Percentiles rank a stretch among this genome's conserved stretches.
Conservation (phyloP, 2,113 vertebrate genomes). For the Lasiurus cinereus region DNA sequence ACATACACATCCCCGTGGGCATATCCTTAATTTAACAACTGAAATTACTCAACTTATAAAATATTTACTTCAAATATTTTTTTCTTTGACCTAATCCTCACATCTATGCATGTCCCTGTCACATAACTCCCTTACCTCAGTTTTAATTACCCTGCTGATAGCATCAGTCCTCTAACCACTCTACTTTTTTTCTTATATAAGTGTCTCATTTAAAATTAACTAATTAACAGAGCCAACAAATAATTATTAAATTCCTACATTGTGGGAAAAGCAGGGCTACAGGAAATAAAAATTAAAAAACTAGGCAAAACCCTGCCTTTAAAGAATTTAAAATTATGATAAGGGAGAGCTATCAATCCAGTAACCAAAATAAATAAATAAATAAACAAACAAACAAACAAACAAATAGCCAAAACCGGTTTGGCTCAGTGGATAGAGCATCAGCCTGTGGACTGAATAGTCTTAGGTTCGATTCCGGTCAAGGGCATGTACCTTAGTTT, state of each 20-base stretch:
- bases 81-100: constrained; percentile 29
- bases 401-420: background rate
- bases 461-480: too few species aligned
- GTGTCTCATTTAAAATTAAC: background rate
- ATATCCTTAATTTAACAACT: background rate
- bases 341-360: background rate
- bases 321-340: background rate
- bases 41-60: constrained; percentile 12
- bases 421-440: too few species aligned
- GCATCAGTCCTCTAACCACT: background rate
- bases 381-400: background rate
- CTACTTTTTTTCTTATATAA: background rate
- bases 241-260: constrained; percentile 17
- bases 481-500: too few species aligned
- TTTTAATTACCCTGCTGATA: constrained; percentile 41
- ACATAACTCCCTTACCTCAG: background rate
- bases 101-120: background rate
- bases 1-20: background rate
- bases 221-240: background rate
- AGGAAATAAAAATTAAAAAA: background rate
- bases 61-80: constrained; percentile 16
- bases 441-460: too few species aligned
- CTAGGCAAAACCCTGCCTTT: background rate
- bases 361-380: background rate
- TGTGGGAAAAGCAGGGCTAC: background rate